Conservation (phyloP, 2,888 invertebrate genomes). For the Abrostola tripartita region DNA sequence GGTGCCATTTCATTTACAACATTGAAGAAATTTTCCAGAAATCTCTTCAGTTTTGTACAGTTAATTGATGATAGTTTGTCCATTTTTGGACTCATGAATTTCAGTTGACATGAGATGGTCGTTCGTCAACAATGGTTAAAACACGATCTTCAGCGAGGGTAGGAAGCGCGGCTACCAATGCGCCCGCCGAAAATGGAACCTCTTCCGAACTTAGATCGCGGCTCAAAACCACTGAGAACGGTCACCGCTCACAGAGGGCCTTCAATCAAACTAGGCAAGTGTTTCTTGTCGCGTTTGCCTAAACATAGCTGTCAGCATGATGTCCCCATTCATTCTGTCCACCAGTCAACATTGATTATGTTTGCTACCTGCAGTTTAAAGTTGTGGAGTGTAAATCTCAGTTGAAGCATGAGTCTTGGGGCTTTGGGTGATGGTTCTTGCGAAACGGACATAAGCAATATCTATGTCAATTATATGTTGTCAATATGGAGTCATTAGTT, state of each 20-base stretch:
- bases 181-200: conserved; percentile 82
- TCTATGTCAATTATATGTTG: conserved; percentile 20
- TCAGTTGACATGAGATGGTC: conserved; percentile 88
- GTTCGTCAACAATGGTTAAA: conserved; percentile 88
- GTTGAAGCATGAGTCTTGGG: conserved; percentile 62
- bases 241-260: conserved; percentile 80
- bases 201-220: conserved; percentile 82
- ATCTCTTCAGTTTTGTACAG: conserved; percentile 68
- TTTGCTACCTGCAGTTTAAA: conserved; percentile 39
- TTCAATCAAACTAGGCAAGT: conserved; percentile 83
- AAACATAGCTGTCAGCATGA: conserved; percentile 91
- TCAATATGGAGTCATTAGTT: conserved; percentile 34
- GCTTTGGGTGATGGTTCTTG: conserved; percentile 69
- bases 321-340: conserved; percentile 45
- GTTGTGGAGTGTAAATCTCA: conserved; percentile 35
- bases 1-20: conserved; percentile 61
- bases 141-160: conserved; percentile 88
- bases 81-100: conserved; percentile 85
- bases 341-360: conserved; percentile 36
- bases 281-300: conserved; percentile 88
- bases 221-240: conserved; percentile 81
- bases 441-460: conserved; percentile 15
- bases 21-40: conserved; percentile 86
- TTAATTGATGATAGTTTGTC: conserved; percentile 80
- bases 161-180: conserved; percentile 80